Evolutionary conservation across 1,140 invertebrate species (phyloP).

Genomic region (Pararge aegeria): DNA sequence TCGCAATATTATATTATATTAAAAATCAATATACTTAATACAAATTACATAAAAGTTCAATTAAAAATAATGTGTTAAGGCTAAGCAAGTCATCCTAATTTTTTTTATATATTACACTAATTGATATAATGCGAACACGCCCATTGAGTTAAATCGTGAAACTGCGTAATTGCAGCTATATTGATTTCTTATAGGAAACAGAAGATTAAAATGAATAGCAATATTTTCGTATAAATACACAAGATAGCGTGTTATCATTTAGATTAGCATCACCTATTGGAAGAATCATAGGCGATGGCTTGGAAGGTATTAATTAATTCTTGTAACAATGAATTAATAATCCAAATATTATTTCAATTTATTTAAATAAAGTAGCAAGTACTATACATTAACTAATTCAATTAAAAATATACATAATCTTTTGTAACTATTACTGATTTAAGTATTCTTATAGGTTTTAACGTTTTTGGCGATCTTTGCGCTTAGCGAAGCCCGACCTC

Average conservation of each 20-base stretch:
- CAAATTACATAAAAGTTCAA: constrained; percentile 10
- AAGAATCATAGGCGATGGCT: constrained; percentile 41
- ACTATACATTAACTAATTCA: too few species aligned
- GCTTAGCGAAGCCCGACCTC: constrained; percentile 37
- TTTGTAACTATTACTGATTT: not conserved
- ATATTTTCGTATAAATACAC: constrained; percentile 41
- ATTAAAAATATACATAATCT: not conserved
- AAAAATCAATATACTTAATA: too few species aligned
- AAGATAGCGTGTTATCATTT: constrained; percentile 35
- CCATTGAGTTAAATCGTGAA: constrained; percentile 39
- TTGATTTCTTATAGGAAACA: constrained; percentile 43
- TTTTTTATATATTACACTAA: constrained; percentile 28
- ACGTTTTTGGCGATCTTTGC: constrained; percentile 38
- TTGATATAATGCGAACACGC: constrained; percentile 32
- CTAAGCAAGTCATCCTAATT: constrained; percentile 17
- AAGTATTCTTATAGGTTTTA: constrained; percentile 29
- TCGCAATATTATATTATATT: too few species aligned
- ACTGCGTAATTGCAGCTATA: constrained; percentile 40
- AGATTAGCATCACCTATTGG: constrained; percentile 31
- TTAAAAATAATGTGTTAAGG: constrained; percentile 11
- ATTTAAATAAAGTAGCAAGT: too few species aligned
- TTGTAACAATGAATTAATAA: not conserved
- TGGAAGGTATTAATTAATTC: constrained; percentile 45
- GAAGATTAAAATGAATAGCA: constrained; percentile 44
- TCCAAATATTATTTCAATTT: not conserved